Base-by-base conservation (phyloP, 1,140 invertebrate genomes). In the Diorhabda carinulata region DNA sequence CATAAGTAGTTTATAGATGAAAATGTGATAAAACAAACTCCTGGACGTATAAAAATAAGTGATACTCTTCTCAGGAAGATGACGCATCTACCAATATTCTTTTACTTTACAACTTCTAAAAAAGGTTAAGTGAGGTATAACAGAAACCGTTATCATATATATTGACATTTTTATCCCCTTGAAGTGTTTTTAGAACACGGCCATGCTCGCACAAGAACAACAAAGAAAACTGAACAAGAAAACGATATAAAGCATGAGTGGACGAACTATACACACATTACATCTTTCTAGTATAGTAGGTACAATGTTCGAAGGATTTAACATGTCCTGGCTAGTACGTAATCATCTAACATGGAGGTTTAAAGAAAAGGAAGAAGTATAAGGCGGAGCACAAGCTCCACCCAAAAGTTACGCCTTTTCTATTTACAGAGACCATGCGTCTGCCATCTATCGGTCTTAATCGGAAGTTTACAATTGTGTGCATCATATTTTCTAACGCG, bases 301-400 rank as follows among this genome's bases (percentile, higher is more conserved):
- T 61, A 77, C 72, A 72, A 74, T 71, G 74, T 75, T 75, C 72
- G 61, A 71, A 72, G 72, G 76, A 77, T 73, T 74, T 74, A 76
- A 74, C 76, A 77, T 78, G 76, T 78, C 76, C 73, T 73, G 71
- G 72, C 70, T 72, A 70, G 68, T 68, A 72, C 73, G 71, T 75
- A 77, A 78, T 77, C 77, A 78, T 77, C 74, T 77, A 79, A 79
- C 77, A 79, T 79, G 78, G 78, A 77, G 77, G 77, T 78, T 64
- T n/a, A 41, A 52, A 52, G 6, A 52, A 52, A n/a, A 52, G 47
- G 47, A 45, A 44, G 43, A 44, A 5, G 57, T 5, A 40, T 10
- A 9, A 67, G 69, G 75, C 73, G 74, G 75, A 68, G 77, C 72
- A 44, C 44, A 56, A 59, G 73, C 76, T 63, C 72, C 73, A 69